Base-by-base conservation (phyloP, 2,113 vertebrate species). In the Mormyrus iriodes region DNA sequence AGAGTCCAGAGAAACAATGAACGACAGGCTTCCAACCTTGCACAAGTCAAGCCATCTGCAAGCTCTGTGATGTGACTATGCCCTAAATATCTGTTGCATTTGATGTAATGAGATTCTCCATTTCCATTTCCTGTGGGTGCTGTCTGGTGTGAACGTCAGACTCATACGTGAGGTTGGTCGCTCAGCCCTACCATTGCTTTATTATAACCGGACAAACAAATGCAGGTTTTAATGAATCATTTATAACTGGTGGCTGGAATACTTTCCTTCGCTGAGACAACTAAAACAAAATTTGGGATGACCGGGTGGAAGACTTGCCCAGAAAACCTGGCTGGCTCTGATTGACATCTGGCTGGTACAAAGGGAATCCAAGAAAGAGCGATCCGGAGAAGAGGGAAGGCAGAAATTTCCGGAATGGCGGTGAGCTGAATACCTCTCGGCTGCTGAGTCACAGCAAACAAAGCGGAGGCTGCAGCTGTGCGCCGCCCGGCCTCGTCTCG, bases 261-360 rank as follows among this genome's bases (percentile, higher is more conserved):
- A 51, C 52, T 88, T 52, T 76, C 73, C 49, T 88, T 24, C 39
- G 44, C 87, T 8, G 83, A 49, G 65, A 83, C 27, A 55, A 31
- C 15, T 51, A 52, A 21, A 51, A 9, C 87, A 52, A 88, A 88
- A 61, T 39, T 61, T 69, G 61, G 52, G 51, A 15, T 53, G 48
- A 42, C 49, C 17, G 19, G 49, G 46, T 1, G 12, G 35, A 83
- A 58, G 82, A 35, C 46, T 79, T 73, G 86, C 86, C 89, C 86
- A 55, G 21, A 31, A 35, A 83, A 88, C 82, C 69, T 90, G 89
- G 89, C 85, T 48, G 17, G 51, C 4, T 82, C 86, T 82, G 49
- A n/a, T 87, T 83, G 86, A 90, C 89, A 90, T 90, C 89, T 90
- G 89, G 69, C 69, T 82, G 69, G 69, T 49, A 88, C 82, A 85